Evolutionary conservation across 2,797 vertebrate genomes (phyloP), one percentile per base, ranked within the genome.

Genomic region (Furcifer pardalis): DNA sequence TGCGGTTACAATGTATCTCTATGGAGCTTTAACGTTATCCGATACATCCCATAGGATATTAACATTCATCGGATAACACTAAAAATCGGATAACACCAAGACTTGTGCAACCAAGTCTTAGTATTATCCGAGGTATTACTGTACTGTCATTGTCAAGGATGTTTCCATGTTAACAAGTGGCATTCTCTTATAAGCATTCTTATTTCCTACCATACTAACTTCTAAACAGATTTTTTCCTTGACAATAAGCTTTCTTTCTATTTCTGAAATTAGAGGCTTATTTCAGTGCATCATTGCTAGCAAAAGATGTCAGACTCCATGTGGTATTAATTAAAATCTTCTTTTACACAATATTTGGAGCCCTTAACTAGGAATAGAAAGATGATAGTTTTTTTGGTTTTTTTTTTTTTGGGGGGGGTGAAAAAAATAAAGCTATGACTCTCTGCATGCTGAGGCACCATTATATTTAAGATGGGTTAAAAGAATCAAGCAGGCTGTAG

Each of bases 301-400:
- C 80, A 74, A 52, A 72, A 82, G 85, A 66, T 90, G 88, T 35
- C 35, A 75, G 87, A 82, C 87, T 82, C 81, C 84, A 92, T 89
- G 89, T 79, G 81, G 87, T 89, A 92, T 87, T 92, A 93, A 93
- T 92, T 91, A 92, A 92, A 91, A 71, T 6, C 74, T 90, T 89
- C 62, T 60, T 88, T 89, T 75, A 85, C 69, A 82, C 56, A 1
- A 1, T 82, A 69, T 90, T 69, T 80, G 78, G 76, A 59, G 91
- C 59, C 12, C 79, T 91, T 92, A 83, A 92, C 87, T 87, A 56
- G 88, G 89, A 86, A 89, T 76, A 73, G 72, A 83, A 76, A 86
- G 62, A 91, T 86, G 52, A 90, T 92, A 90, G 85, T 35, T 19
- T n/a, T n/a, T n/a, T n/a, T n/a, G 84, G 40, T 71, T 69, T 86